Conservation (phyloP, 2,888 invertebrate genomes). For the Leucozona laternaria region DNA sequence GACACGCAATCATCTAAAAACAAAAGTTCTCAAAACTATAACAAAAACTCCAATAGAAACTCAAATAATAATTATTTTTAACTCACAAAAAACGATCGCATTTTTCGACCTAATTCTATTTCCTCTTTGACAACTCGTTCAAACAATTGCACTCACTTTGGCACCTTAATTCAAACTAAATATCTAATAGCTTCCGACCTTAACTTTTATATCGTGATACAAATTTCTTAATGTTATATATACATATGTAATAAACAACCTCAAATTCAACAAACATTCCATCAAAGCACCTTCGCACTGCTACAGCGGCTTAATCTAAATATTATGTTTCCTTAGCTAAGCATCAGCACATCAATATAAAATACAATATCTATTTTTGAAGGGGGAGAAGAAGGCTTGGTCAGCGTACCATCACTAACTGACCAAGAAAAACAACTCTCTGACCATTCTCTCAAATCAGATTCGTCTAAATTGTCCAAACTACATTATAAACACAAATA, state of each 20-base stretch:
- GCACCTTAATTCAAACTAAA: conserved; percentile 82
- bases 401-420: conserved; percentile 16
- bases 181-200: conserved; percentile 79
- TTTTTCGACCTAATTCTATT: conserved; percentile 72
- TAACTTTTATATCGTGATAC: conserved; percentile 81
- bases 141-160: conserved; percentile 77
- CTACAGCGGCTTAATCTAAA: conserved; percentile 9
- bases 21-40: background rate
- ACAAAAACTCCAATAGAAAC: background rate
- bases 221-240: conserved; percentile 49
- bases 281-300: conserved; percentile 49
- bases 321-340: conserved; percentile 19
- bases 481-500: conserved; percentile 18
- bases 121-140: background rate
- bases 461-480: background rate
- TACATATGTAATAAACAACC: conserved; percentile 47
- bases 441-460: background rate
- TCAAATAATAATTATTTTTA: background rate
- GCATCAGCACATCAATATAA: conserved; percentile 4
- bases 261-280: conserved; percentile 54
- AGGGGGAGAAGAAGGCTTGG: conserved; percentile 10
- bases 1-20: conserved; percentile 78
- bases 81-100: conserved; percentile 82
- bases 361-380: background rate
- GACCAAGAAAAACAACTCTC: conserved; percentile 20